Percentiles rank a stretch among this genome's conserved stretches.
phyloP scores from a whole-genome alignment of 2,888 invertebrate genomes.

The Criorhina ranunculi region DNA sequence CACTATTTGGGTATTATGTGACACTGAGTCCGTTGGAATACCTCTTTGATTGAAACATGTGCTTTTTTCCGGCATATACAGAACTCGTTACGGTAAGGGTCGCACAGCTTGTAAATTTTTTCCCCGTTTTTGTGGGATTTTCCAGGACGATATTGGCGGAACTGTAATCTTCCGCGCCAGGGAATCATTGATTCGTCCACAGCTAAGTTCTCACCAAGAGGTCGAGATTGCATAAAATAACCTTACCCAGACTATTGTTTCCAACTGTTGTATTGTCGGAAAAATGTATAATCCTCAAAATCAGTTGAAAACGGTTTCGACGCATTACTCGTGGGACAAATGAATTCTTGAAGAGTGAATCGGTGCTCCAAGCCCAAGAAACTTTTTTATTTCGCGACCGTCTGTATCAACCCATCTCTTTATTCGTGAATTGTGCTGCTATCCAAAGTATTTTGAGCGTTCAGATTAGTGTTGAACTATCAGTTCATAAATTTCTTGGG shows the following conservation, averaged over 20 bases:
- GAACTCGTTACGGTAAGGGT: conserved; percentile 3
- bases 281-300: conserved; percentile 13
- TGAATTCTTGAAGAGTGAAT: conserved; percentile 1
- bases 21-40: conserved; percentile 6
- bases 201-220: not conserved
- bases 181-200: conserved; percentile 14
- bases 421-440: conserved; percentile 23
- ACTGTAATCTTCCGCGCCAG: conserved; percentile 24
- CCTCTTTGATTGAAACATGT: conserved; percentile 2
- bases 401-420: conserved; percentile 20
- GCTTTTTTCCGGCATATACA: not conserved
- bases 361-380: conserved; percentile 15
- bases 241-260: not conserved
- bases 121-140: conserved; percentile 1
- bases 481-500: conserved; percentile 19
- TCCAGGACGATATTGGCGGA: not conserved
- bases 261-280: conserved; percentile 9
- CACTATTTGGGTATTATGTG: conserved; percentile 32
- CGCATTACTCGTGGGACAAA: conserved; percentile 13
- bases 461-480: not conserved
- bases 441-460: conserved; percentile 5
- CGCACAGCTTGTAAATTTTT: conserved; percentile 7
- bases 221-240: not conserved
- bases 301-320: conserved; percentile 19
- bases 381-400: conserved; percentile 24